Percentiles rank a stretch among this genome's conserved stretches.
These are phyloP conservation scores for Trypoxylon attenuatum DNA, from an alignment of 2,888 invertebrate genomes.

Conservation along the genomic window DNA sequence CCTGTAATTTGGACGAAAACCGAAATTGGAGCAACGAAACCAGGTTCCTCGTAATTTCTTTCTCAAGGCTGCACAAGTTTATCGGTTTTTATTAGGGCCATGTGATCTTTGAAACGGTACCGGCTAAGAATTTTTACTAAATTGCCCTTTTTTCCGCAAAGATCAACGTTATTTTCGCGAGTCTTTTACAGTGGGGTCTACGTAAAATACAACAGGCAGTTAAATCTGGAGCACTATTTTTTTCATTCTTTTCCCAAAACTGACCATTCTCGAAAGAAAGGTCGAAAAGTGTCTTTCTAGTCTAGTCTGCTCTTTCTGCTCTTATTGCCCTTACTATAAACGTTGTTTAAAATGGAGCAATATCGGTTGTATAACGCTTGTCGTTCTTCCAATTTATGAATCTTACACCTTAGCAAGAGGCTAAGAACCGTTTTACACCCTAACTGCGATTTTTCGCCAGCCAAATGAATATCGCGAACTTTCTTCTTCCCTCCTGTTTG, in stretches of 20 bases:
- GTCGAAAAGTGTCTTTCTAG: background rate
- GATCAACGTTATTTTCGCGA: slow-evolving; percentile 4
- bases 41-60: slow-evolving; percentile 48
- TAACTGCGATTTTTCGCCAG: too few relatives aligned
- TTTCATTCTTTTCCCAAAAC: background rate
- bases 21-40: slow-evolving; percentile 61
- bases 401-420: too few relatives aligned
- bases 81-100: slow-evolving; percentile 26
- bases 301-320: background rate
- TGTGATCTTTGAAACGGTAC: slow-evolving; percentile 25
- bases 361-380: background rate
- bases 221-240: slow-evolving; percentile 60
- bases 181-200: slow-evolving; percentile 14
- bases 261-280: background rate
- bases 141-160: slow-evolving; percentile 12
- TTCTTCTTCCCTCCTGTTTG: too few relatives aligned
- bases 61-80: slow-evolving; percentile 5
- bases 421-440: too few relatives aligned
- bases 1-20: slow-evolving; percentile 38
- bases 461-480: too few relatives aligned
- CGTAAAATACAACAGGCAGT: slow-evolving; percentile 55
- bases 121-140: slow-evolving; percentile 31
- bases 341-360: slow-evolving; percentile 25
- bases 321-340: background rate
- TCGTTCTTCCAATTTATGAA: too few relatives aligned